phyloP scores from a whole-genome alignment of 2,113 vertebrate species.

The Terrapene triunguis region DNA sequence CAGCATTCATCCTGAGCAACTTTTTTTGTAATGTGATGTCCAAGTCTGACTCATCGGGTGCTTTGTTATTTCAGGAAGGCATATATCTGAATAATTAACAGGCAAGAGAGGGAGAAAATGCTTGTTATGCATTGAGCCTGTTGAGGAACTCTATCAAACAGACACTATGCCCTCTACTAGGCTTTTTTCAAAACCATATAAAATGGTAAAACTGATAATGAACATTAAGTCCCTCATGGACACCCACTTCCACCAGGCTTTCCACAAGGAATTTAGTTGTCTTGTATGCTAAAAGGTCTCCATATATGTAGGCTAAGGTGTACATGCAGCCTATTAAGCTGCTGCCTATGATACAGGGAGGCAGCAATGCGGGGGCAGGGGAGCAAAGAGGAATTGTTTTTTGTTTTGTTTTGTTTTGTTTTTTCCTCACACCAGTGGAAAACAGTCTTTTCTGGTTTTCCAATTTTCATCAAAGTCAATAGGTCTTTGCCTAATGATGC shows the following conservation, averaged over 20 bases:
- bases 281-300: not conserved
- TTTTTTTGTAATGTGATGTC: not conserved
- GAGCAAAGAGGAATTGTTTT: not conserved
- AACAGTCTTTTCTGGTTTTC: not conserved
- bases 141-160: not conserved
- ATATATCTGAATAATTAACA: conserved; percentile 24
- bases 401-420: not conserved
- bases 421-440: not conserved
- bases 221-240: not conserved
- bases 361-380: too few relatives aligned
- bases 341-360: not conserved
- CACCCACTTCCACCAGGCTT: not conserved
- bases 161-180: not conserved
- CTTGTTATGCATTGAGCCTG: not conserved
- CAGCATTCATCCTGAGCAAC: not conserved
- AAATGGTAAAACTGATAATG: not conserved
- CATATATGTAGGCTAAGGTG: not conserved
- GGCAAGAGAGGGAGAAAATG: not conserved
- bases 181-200: not conserved
- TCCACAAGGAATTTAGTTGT: not conserved
- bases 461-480: not conserved
- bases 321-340: not conserved
- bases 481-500: not conserved
- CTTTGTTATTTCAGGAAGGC: conserved; percentile 3
- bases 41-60: not conserved